Base-by-base conservation (phyloP, 2,113 vertebrate genomes). In the Catharus bicknelli region DNA sequence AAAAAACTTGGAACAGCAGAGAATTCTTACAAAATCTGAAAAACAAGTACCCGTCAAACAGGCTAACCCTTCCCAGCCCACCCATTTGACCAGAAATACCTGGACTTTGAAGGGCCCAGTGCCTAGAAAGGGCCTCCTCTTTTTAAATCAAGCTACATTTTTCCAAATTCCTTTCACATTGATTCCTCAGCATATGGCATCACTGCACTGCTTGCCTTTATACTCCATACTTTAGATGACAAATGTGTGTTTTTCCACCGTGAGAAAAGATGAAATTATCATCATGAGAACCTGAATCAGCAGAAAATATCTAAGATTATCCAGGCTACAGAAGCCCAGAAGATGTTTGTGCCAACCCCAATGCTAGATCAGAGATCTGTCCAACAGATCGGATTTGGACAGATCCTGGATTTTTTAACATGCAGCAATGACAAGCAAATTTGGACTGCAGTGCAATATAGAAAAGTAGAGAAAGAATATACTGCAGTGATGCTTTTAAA, bases 271-370 rank as follows among this genome's bases (percentile, higher is more conserved):
- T 61, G 51, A 90, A 93, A 91, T 80, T 83, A 73, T 66, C 42
- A 74, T 55, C 79, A 80, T 58, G 70, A 76, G 55, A 59, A 61
- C 40, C 45, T 87, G 70, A 94, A 70, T 90, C 89, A 94, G 87
- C 69, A 88, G 59, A 90, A 83, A 84, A 69, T 79, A 74, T 63
- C 67, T 58, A 43, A 92, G 62, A 74, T 87, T 87, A 77, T 45
- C 58, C 74, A 55, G 59, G 67, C 54, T 89, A 54, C 20, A 82
- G 66, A 62, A 62, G 54, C 36, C 66, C 50, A 84, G 68, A 42
- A 75, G 68, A 51, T 7, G 10, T 69, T 81, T 79, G 62, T 76
- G 43, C 62, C 57, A 78, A 8, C 4, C 38, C 5, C 7, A 7
- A 51, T 59, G 54, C 43, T 30, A 21, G 47, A 82, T 83, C 29